Conservation (phyloP, 2,888 invertebrate genomes). For the Cheiracanthium punctorium region DNA sequence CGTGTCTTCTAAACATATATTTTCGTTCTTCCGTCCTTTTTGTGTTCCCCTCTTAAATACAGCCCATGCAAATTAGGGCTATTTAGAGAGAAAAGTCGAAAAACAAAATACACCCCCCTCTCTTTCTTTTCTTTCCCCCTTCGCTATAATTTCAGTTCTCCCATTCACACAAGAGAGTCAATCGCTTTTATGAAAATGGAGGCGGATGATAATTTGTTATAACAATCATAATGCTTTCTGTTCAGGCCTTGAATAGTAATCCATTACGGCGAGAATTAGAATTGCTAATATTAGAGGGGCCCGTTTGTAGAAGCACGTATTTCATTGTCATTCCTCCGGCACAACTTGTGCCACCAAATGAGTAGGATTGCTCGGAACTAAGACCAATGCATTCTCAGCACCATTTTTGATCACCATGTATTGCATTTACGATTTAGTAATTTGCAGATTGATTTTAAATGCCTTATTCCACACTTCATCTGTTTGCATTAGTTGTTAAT, state of each 20-base stretch:
- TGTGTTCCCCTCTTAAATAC: neutral
- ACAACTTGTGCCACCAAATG: neutral
- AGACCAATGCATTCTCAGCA: neutral
- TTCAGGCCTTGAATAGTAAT: neutral
- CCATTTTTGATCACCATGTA: neutral
- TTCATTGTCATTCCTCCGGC: constrained; percentile 1
- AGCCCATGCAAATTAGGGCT: neutral
- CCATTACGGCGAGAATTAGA: neutral
- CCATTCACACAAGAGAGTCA: neutral
- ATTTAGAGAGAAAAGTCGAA: neutral
- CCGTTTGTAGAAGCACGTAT: neutral
- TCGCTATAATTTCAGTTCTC: neutral
- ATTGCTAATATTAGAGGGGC: neutral
- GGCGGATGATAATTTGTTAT: constrained; percentile 4
- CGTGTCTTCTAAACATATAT: neutral
- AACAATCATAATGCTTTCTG: neutral
- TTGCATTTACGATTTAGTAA: too few species aligned
- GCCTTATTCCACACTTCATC: too few species aligned
- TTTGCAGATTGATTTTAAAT: too few species aligned
- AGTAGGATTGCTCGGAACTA: neutral
- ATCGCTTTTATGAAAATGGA: neutral
- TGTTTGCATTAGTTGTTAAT: too few species aligned
- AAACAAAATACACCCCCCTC: neutral
- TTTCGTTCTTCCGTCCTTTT: neutral
- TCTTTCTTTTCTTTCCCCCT: neutral